phyloP scores from a whole-genome alignment of 2,797 vertebrate genomes.

The Stomatorhinus walkeri region DNA sequence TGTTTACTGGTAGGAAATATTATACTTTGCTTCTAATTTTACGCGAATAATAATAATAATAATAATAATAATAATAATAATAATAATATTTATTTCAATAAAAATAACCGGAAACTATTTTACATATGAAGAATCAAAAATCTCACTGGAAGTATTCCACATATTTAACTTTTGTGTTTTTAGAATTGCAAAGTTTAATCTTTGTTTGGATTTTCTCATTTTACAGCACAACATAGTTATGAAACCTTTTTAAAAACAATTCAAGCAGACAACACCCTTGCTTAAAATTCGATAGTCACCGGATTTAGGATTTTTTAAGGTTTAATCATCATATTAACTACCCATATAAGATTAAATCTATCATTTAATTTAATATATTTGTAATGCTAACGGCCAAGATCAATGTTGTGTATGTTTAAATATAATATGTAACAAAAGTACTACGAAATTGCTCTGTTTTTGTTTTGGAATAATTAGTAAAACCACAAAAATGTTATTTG shows the following conservation, averaged over 20 bases:
- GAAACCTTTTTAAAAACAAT: neutral
- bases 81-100: neutral
- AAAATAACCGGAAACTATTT: neutral
- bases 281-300: neutral
- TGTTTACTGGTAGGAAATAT: constrained; percentile 31
- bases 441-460: neutral
- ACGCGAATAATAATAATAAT: neutral
- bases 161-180: neutral
- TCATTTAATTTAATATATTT: neutral
- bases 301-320: neutral
- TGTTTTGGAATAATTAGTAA: neutral
- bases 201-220: neutral
- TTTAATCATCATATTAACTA: neutral
- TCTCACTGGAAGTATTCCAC: neutral
- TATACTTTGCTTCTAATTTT: constrained; percentile 7
- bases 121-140: neutral
- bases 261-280: neutral
- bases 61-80: neutral
- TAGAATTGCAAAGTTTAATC: neutral
- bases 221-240: neutral
- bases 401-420: neutral
- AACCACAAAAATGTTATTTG: neutral
- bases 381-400: neutral
- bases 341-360: neutral
- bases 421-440: neutral